phyloP scores from a whole-genome alignment of 2,888 invertebrate species.

The Sphaerophoria taeniata region DNA sequence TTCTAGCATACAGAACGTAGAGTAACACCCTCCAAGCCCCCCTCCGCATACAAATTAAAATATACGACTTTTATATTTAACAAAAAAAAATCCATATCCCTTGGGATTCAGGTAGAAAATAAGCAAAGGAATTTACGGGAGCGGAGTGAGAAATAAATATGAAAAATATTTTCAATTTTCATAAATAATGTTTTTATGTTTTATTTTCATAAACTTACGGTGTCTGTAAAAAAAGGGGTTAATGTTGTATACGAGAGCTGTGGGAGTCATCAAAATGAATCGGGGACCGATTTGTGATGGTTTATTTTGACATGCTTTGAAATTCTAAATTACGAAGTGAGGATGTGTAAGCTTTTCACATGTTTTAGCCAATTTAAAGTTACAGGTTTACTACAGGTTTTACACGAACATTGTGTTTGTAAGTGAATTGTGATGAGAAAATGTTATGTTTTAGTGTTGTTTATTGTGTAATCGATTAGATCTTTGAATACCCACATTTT shows the following conservation, averaged over 20 bases:
- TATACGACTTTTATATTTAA: conserved; percentile 15
- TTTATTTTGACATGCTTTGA: conserved; percentile 49
- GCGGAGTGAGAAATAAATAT: conserved; percentile 70
- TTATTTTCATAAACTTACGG: conserved; percentile 32
- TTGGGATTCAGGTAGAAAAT: conserved; percentile 39
- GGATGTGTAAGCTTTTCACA: conserved; percentile 44
- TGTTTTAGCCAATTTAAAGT: conserved; percentile 43
- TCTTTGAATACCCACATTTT: no score
- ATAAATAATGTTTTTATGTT: conserved; percentile 78
- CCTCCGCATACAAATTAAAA: conserved; percentile 38
- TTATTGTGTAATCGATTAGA: no score
- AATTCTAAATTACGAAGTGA: conserved; percentile 48
- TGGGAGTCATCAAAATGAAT: conserved; percentile 73
- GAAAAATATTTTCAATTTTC: conserved; percentile 78
- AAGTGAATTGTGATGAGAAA: no score
- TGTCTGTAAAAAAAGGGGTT: conserved; percentile 61
- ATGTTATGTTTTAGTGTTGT: no score
- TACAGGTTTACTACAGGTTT: conserved; percentile 3
- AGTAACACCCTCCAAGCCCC: conserved; percentile 1
- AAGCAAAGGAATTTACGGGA: conserved; percentile 24
- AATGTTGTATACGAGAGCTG: conserved; percentile 62
- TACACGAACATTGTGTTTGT: no score
- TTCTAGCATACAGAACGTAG: neutral
- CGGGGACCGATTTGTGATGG: conserved; percentile 65
- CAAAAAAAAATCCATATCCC: neutral